phyloP scores from a whole-genome alignment of 2,113 vertebrate species.

The Ailuropoda melanoleuca region DNA sequence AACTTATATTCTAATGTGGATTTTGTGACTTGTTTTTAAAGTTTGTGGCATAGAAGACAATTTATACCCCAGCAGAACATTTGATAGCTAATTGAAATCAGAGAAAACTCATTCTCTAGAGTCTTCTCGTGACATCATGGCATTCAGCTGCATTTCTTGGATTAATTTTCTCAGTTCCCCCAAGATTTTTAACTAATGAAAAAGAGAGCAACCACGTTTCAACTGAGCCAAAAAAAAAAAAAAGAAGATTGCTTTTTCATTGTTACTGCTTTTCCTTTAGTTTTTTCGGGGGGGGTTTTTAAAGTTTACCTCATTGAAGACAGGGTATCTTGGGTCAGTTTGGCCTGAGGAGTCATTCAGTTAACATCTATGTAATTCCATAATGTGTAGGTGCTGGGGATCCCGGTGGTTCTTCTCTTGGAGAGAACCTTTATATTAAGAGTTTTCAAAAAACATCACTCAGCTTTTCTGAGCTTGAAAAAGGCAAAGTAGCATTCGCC shows the following conservation, averaged over 20 bases:
- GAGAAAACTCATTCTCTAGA: neutral
- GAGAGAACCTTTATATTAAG: neutral
- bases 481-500: neutral
- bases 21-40: conserved; percentile 85
- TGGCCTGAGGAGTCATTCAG: neutral
- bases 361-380: neutral
- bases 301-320: neutral
- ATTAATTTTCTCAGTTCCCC: neutral
- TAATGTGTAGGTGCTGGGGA: neutral
- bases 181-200: neutral
- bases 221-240: neutral
- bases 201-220: neutral
- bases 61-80: neutral
- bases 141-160: neutral
- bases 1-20: conserved; percentile 91
- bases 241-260: neutral
- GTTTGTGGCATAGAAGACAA: conserved; percentile 48
- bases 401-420: neutral
- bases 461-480: neutral
- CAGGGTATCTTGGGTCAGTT: neutral
- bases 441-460: neutral
- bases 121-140: neutral
- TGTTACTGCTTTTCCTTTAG: neutral
- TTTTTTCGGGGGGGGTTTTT: neutral
- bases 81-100: neutral